phyloP scores from a whole-genome alignment of 2,113 vertebrate genomes.

The Galeopterus variegatus region DNA sequence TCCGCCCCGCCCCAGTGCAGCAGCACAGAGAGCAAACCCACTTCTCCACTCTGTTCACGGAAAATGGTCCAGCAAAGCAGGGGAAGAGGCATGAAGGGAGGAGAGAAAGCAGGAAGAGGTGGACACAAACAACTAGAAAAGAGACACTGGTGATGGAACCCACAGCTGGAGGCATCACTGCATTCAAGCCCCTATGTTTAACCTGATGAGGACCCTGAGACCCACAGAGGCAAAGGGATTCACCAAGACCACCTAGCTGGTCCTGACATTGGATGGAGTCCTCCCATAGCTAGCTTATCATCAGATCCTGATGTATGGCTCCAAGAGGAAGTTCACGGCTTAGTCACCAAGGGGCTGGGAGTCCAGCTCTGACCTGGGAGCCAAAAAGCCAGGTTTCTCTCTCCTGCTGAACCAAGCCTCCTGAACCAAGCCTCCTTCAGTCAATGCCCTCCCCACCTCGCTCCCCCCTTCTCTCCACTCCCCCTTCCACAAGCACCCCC shows the following conservation, averaged over 20 bases:
- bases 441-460: fast-evolving
- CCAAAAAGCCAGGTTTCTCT: background rate
- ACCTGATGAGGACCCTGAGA: background rate
- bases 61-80: background rate
- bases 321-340: background rate
- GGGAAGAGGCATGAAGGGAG: background rate
- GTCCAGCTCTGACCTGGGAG: background rate
- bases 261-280: background rate
- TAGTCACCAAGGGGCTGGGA: background rate
- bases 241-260: background rate
- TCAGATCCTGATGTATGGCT: background rate
- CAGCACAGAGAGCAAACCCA: background rate
- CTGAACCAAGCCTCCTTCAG: background rate
- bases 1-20: background rate
- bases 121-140: background rate
- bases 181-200: background rate
- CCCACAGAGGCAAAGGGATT: too few species aligned
- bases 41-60: background rate
- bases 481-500: background rate
- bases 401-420: background rate
- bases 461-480: background rate
- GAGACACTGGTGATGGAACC: background rate
- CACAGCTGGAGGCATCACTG: background rate
- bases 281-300: background rate
- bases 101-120: background rate